Base-by-base conservation (phyloP, 2,113 vertebrate species). In the Toxotes jaculatrix region DNA sequence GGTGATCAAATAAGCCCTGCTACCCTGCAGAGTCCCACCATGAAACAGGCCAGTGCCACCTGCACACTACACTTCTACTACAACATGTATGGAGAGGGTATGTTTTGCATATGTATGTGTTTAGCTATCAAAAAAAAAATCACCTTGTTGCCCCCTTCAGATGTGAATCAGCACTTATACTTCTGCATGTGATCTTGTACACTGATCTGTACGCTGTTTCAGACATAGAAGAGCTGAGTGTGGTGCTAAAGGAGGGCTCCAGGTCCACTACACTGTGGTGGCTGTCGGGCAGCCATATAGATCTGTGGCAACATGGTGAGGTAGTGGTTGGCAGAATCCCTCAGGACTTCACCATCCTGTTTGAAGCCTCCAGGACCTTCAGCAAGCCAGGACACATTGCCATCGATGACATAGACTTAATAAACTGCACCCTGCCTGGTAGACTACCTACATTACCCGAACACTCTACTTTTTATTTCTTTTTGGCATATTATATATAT, bases 61-160 rank as follows among this genome's bases (percentile, higher is more conserved):
- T 95, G 95, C 80, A 87, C 88, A 7, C 78, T 95, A 2, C 87
- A 92, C 59, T 95, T 95, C 77, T 94, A 94, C 80, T 94, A 94
- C 86, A 94, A 94, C 74, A 92, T 94, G 82, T 82, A 81, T 62
- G 93, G 94, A 79, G 79, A 91, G 0, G 93, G 95, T 96, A 79
- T 9, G 85, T 88, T 60, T 70, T 43, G 5, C 23, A 12, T 17
- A 19, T 76, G 12, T 38, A n/a, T 45, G 1, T 73, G 1, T 68
- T 12, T 45, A 55, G 27, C 38, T 16, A 17, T 53, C 5, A 38
- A 31, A 72, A 49, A 23, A 55, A 73, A 60, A 16, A 9, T 27
- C 21, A 31, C 34, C 16, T 31, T 11, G 11, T 11, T 21, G 2
- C 0, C 59, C 4, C 32, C 7, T 49, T 63, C 27, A 13, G 60